Conservation (phyloP, 1,140 invertebrate species). For the Schlechtendalia chinensis region DNA sequence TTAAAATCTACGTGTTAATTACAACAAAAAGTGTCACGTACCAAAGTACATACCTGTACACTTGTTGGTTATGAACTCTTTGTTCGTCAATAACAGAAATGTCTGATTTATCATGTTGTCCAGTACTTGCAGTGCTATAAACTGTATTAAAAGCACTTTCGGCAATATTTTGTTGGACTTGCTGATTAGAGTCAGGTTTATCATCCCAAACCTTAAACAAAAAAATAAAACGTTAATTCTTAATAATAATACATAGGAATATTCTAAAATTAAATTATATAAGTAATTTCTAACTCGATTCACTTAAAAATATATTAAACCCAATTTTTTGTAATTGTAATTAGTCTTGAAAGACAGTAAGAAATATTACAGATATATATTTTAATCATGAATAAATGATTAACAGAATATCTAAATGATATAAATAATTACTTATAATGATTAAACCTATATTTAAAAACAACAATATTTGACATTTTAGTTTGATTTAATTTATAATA, state of each 20-base stretch:
- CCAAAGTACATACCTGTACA: slow-evolving; percentile 50
- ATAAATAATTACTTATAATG: too few species aligned
- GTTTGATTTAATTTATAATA: too few species aligned
- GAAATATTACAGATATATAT: neutral
- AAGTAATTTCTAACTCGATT: too few species aligned
- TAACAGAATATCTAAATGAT: too few species aligned
- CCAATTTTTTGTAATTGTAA: too few species aligned
- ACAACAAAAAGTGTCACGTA: slow-evolving; percentile 48
- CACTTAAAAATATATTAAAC: too few species aligned
- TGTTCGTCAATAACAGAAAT: slow-evolving; percentile 46
- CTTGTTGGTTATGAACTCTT: slow-evolving; percentile 47
- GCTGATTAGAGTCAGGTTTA: slow-evolving; percentile 43
- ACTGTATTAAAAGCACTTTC: slow-evolving; percentile 43
- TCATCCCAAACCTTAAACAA: slow-evolving; percentile 37
- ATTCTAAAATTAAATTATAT: too few species aligned
- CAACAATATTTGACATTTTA: too few species aligned
- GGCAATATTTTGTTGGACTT: slow-evolving; percentile 32
- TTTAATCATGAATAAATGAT: neutral
- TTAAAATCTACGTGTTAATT: slow-evolving; percentile 37
- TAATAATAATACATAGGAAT: too few species aligned
- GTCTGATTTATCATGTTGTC: slow-evolving; percentile 46
- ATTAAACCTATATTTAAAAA: too few species aligned
- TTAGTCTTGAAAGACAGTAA: neutral
- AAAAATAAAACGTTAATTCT: neutral
- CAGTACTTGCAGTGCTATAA: slow-evolving; percentile 34